Evolutionary conservation across 1,140 invertebrate species (phyloP).

Genomic region (Zaprionus nigranus): DNA sequence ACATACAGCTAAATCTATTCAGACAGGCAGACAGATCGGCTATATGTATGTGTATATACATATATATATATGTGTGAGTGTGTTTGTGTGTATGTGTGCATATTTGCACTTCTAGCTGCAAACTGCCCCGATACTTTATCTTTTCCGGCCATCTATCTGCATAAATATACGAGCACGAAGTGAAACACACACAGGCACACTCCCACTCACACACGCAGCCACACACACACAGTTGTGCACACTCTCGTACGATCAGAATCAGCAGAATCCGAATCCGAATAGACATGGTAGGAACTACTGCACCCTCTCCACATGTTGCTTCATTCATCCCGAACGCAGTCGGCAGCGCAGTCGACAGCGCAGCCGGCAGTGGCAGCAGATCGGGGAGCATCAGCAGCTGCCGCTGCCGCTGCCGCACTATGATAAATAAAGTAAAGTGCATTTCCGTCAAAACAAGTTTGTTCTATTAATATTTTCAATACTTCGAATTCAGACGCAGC

Average conservation of each 20-base stretch:
- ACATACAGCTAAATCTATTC: not conserved
- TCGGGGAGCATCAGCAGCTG: constrained; percentile 13
- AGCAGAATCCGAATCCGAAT: constrained; percentile 42
- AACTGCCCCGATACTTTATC: constrained; percentile 69
- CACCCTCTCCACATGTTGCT: constrained; percentile 74
- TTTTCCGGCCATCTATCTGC: constrained; percentile 82
- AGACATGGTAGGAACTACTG: constrained; percentile 36
- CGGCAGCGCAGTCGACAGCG: not conserved
- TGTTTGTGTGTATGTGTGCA: not conserved
- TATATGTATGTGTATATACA: not conserved
- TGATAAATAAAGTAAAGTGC: constrained; percentile 83
- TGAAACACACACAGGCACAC: constrained; percentile 6
- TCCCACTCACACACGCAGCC: constrained; percentile 14
- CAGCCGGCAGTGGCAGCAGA: constrained; percentile 3
- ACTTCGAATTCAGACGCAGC: constrained; percentile 75
- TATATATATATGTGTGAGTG: not conserved
- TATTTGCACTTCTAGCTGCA: constrained; percentile 47
- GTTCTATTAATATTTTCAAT: constrained; percentile 84
- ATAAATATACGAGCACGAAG: constrained; percentile 65
- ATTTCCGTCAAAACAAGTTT: constrained; percentile 83
- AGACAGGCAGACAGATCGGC: not conserved
- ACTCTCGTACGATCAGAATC: constrained; percentile 36
- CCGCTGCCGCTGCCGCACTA: constrained; percentile 67
- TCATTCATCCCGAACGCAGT: constrained; percentile 68
- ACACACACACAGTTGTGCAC: not conserved